phyloP scores from a whole-genome alignment of 2,113 vertebrate genomes.

The Vombatus ursinus region DNA sequence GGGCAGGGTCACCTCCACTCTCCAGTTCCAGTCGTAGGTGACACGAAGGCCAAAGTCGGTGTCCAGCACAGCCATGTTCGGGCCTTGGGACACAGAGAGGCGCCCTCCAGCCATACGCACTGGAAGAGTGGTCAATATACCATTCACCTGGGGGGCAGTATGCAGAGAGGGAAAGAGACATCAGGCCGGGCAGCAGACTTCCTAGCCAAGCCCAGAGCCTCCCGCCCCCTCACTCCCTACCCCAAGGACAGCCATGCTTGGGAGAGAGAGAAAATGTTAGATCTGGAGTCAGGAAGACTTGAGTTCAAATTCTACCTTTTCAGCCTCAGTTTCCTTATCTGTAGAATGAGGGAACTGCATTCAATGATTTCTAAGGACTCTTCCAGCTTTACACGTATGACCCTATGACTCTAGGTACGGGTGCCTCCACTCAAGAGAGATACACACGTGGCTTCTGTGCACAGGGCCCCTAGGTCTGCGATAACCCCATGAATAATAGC shows the following conservation, averaged over 20 bases:
- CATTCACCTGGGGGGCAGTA: conserved; percentile 70
- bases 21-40: conserved; percentile 84
- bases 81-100: conserved; percentile 72
- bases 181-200: neutral
- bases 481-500: neutral
- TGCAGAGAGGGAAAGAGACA: too few relatives aligned
- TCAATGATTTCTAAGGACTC: neutral
- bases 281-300: too few relatives aligned
- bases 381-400: too few relatives aligned
- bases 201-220: neutral
- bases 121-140: conserved; percentile 71
- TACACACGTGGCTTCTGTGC: neutral
- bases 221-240: neutral
- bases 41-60: conserved; percentile 84
- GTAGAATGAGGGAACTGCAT: neutral
- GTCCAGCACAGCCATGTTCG: conserved; percentile 68
- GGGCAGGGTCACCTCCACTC: conserved; percentile 78
- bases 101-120: conserved; percentile 53
- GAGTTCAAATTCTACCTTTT: neutral
- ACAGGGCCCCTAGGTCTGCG: neutral
- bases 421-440: neutral
- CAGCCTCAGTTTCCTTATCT: neutral
- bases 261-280: neutral
- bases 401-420: neutral
- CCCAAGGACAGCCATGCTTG: neutral